Percentiles rank a stretch among this genome's conserved stretches.
phyloP scores from a whole-genome alignment of 2,113 vertebrate species.

The Pseudolaguvia tuberculata region DNA sequence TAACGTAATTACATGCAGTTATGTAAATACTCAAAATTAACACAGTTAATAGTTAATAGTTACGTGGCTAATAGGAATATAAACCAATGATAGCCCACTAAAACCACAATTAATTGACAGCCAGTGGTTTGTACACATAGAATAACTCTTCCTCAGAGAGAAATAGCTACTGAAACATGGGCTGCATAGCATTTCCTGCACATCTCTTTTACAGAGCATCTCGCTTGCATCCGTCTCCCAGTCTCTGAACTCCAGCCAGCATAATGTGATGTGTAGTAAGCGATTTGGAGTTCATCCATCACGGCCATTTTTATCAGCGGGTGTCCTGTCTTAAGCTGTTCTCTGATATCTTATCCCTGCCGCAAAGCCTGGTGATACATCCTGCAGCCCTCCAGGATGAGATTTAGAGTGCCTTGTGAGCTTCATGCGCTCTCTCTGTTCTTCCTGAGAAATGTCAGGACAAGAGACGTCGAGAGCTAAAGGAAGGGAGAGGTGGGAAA shows the following conservation, averaged over 20 bases:
- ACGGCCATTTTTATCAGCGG: conserved; percentile 45
- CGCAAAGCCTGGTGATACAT: conserved; percentile 38
- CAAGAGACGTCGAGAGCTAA: conserved; percentile 18
- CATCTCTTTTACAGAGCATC: conserved; percentile 32
- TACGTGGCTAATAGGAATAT: neutral
- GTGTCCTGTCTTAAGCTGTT: conserved; percentile 44
- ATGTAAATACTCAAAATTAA: no score
- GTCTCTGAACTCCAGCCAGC: conserved; percentile 43
- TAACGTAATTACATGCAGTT: no score
- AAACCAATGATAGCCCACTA: no score
- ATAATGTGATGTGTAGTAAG: conserved; percentile 50
- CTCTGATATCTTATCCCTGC: conserved; percentile 48
- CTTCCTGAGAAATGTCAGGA: conserved; percentile 11
- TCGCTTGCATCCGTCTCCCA: conserved; percentile 25
- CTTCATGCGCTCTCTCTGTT: conserved; percentile 23
- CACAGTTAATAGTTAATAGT: no score
- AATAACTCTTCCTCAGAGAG: neutral
- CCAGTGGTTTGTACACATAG: neutral
- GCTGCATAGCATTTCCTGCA: conserved; percentile 25
- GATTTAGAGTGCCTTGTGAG: conserved; percentile 36
- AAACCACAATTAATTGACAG: neutral
- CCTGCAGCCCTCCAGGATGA: conserved; percentile 41
- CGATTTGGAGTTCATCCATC: conserved; percentile 50
- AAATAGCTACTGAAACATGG: conserved; percentile 26
- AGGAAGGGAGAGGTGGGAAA: neutral